phyloP scores from a whole-genome alignment of 2,888 invertebrate species.

The Drosophila borealis region DNA sequence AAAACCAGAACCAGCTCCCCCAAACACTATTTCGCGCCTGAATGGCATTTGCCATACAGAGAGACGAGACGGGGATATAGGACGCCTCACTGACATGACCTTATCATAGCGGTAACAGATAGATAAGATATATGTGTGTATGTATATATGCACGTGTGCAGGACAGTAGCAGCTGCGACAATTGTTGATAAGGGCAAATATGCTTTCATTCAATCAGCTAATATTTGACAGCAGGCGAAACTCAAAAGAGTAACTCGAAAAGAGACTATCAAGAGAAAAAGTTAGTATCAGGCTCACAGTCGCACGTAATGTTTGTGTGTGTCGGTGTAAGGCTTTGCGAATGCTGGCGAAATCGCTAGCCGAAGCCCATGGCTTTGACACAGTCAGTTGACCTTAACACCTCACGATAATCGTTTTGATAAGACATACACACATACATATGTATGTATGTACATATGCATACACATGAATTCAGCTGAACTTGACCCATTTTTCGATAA shows the following conservation, averaged over 20 bases:
- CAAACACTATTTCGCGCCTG: slow-evolving; percentile 35
- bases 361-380: slow-evolving; percentile 39
- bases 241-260: neutral
- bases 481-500: slow-evolving; percentile 37
- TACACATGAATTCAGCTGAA: slow-evolving; percentile 12
- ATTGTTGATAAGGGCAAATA: slow-evolving; percentile 50
- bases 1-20: slow-evolving; percentile 15
- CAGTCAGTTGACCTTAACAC: slow-evolving; percentile 39
- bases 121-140: slow-evolving; percentile 48
- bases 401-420: slow-evolving; percentile 12
- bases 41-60: slow-evolving; percentile 34
- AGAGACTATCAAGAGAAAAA: slow-evolving; percentile 4
- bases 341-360: slow-evolving; percentile 23
- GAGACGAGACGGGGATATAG: neutral
- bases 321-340: slow-evolving; percentile 17
- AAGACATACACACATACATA: slow-evolving; percentile 9
- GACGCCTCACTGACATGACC: slow-evolving; percentile 21
- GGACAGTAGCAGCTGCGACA: slow-evolving; percentile 22
- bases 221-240: slow-evolving; percentile 8
- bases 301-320: slow-evolving; percentile 6
- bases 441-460: neutral
- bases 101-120: slow-evolving; percentile 31
- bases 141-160: slow-evolving; percentile 22
- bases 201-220: slow-evolving; percentile 56
- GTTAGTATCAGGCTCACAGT: neutral